phyloP scores from a whole-genome alignment of 1,140 invertebrate genomes.

The Lithobius niger region DNA sequence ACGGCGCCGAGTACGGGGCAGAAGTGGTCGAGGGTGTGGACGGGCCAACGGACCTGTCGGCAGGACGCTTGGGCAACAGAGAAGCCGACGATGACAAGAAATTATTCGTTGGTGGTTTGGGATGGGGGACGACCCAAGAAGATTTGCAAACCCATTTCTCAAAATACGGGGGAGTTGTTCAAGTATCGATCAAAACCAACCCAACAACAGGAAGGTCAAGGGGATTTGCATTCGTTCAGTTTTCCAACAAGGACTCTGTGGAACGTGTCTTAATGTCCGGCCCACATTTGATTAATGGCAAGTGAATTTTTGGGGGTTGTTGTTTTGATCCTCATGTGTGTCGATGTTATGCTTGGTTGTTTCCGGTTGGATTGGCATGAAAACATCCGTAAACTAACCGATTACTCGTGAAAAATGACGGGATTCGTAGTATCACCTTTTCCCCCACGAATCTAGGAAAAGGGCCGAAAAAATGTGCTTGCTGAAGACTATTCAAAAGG shows the following conservation, averaged over 20 bases:
- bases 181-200: conserved; percentile 87
- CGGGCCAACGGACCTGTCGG: background rate
- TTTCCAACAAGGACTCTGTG: conserved; percentile 69
- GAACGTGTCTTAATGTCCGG: conserved; percentile 52
- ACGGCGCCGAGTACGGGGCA: background rate
- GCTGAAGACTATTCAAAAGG: no score
- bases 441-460: no score
- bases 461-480: no score
- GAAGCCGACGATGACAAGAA: conserved; percentile 49
- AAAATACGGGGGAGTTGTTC: conserved; percentile 78
- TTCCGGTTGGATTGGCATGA: no score
- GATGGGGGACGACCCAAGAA: conserved; percentile 96
- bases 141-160: conserved; percentile 81
- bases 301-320: no score
- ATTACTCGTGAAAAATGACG: no score
- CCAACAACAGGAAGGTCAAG: conserved; percentile 74
- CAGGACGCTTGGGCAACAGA: no score
- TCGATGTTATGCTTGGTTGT: background rate
- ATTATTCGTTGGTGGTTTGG: conserved; percentile 92
- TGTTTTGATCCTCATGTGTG: no score
- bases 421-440: no score
- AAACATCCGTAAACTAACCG: no score
- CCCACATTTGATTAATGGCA: conserved; percentile 2
- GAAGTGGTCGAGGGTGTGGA: no score
- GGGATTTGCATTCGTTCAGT: conserved; percentile 92